Percentiles rank a stretch among this genome's conserved stretches.
These are phyloP conservation scores for Brevimyrus niger DNA, from an alignment of 2,113 vertebrate genomes.

Conservation along the genomic window DNA sequence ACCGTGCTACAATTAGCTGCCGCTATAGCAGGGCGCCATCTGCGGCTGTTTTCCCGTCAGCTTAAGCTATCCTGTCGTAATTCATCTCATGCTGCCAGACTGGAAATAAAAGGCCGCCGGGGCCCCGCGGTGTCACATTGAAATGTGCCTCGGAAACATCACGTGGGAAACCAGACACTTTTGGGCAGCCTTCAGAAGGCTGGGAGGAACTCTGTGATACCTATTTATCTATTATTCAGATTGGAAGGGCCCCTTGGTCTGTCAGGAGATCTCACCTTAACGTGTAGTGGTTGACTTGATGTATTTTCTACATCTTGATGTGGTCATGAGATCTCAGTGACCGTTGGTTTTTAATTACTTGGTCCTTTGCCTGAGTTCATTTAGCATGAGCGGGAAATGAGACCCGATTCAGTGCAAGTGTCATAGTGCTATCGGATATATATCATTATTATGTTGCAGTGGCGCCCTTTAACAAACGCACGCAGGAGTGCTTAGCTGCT, in stretches of 20 bases:
- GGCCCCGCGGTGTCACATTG: not conserved
- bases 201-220: not conserved
- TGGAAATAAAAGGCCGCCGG: not conserved
- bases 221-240: conserved; percentile 17
- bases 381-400: not conserved
- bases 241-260: not conserved
- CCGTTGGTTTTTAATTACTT: not conserved
- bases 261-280: not conserved
- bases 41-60: not conserved
- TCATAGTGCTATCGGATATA: not conserved
- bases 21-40: not conserved
- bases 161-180: not conserved
- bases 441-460: not conserved
- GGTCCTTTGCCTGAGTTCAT: not conserved
- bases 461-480: not conserved
- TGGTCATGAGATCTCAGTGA: not conserved
- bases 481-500: not conserved
- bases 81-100: not conserved
- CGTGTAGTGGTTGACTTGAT: not conserved
- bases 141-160: not conserved
- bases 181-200: not conserved
- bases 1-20: not conserved
- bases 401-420: not conserved
- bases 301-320: not conserved
- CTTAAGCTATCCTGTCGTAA: not conserved